A percentile compares a stretch with the other conserved stretches of the same genome.
Evolutionary conservation across 2,888 invertebrate species (phyloP).

Genomic region (Calephelis perditalis): DNA sequence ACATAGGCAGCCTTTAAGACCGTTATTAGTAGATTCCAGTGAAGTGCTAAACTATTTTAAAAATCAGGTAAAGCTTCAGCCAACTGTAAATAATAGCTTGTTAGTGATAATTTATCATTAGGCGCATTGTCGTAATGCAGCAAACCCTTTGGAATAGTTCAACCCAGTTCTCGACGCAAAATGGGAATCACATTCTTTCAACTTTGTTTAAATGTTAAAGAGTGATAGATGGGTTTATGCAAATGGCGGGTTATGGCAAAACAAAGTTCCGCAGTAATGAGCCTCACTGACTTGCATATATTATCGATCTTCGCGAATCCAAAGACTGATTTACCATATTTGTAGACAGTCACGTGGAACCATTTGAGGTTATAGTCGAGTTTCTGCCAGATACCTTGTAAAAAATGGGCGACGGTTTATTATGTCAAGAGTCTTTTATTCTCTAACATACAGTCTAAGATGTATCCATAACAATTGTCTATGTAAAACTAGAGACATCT

Average conservation of each 20-base stretch:
- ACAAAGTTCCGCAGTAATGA: conserved; percentile 48
- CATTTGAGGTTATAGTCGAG: no score
- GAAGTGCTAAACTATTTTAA: no score
- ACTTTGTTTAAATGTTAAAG: conserved; percentile 40
- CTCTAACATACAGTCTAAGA: no score
- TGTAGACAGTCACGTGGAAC: no score
- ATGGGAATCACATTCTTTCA: conserved; percentile 48
- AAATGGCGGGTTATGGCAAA: conserved; percentile 41
- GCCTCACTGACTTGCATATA: conserved; percentile 44
- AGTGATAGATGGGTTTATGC: conserved; percentile 52
- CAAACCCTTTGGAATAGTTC: conserved; percentile 35
- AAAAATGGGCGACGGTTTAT: no score
- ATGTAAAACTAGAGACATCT: no score
- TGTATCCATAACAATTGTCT: no score
- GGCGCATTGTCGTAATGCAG: conserved; percentile 9
- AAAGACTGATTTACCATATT: neutral
- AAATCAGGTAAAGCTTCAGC: no score
- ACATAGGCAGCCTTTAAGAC: no score
- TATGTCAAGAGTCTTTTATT: no score
- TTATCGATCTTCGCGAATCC: conserved; percentile 53
- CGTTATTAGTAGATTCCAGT: no score
- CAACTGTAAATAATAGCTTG: neutral
- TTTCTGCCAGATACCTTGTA: no score
- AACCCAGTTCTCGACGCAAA: conserved; percentile 33
- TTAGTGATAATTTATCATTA: neutral